Conservation (phyloP, 2,113 vertebrate species). For the Lota lota region DNA sequence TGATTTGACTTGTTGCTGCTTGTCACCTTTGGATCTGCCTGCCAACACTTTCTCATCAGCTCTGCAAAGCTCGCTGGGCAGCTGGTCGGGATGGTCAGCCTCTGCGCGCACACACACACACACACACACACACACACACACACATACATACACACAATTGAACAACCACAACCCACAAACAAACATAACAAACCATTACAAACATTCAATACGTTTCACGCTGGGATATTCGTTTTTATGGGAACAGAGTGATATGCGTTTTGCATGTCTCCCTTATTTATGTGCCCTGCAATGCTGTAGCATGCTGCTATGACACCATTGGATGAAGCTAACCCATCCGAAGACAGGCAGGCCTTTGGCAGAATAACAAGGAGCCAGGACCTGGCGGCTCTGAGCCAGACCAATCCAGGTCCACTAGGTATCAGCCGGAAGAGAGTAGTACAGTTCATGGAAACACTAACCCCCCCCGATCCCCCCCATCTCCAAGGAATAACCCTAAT, state of each 20-base stretch:
- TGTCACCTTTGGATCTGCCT: conserved; percentile 89
- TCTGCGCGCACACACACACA: conserved; percentile 70
- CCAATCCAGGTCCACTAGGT: too few relatives aligned
- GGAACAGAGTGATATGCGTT: too few relatives aligned
- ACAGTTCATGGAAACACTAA: conserved; percentile 61
- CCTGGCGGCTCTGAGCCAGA: not conserved
- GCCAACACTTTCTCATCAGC: conserved; percentile 93
- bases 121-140: conserved; percentile 14
- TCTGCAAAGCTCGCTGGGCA: conserved; percentile 96
- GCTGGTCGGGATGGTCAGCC: conserved; percentile 95
- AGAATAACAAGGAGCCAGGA: too few relatives aligned
- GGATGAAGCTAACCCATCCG: too few relatives aligned
- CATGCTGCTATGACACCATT: too few relatives aligned
- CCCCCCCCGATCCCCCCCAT: not conserved
- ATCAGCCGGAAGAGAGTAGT: not conserved
- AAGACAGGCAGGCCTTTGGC: too few relatives aligned
- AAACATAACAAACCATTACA: too few relatives aligned
- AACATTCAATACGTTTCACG: too few relatives aligned
- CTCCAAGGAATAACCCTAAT: conserved; percentile 62
- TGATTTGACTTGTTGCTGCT: not conserved
- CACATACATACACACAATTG: not conserved
- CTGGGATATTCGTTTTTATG: too few relatives aligned
- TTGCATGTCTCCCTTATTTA: too few relatives aligned
- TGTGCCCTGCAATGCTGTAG: too few relatives aligned
- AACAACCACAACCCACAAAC: not conserved